These are phyloP conservation scores for Theonella swinhoei DNA, from an alignment of 37 sponge, comb jelly and placozoan species.

Conservation along the genomic window DNA sequence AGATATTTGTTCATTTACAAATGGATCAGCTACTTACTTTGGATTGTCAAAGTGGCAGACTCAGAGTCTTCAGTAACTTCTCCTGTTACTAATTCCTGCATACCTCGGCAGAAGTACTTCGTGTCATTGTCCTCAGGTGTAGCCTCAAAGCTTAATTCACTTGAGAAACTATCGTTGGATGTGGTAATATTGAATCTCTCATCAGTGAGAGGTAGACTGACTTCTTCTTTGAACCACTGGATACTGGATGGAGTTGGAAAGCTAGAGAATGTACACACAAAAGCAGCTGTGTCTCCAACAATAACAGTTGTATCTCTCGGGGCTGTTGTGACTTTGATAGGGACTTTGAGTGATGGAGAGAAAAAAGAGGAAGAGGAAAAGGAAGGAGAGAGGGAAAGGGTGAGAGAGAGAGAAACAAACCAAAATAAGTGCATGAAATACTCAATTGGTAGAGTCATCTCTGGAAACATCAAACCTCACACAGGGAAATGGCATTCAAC, in stretches of 20 bases:
- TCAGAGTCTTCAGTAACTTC: background rate
- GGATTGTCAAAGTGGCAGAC: background rate
- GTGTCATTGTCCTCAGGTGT: background rate
- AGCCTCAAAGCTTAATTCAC: background rate
- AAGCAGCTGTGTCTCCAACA: slow-evolving; percentile 14
- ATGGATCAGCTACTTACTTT: background rate
- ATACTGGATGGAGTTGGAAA: slow-evolving; percentile 10
- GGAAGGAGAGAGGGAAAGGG: background rate
- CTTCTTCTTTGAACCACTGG: background rate
- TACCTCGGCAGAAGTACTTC: background rate
- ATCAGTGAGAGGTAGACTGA: background rate
- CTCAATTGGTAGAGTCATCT: too few species aligned
- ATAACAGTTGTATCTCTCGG: slow-evolving; percentile 9
- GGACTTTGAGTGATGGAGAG: background rate
- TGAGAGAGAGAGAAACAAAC: background rate
- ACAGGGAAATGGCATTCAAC: too few species aligned
- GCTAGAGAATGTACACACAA: slow-evolving; percentile 7
- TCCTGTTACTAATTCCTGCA: background rate
- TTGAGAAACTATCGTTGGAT: background rate
- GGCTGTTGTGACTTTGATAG: background rate
- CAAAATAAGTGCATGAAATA: background rate
- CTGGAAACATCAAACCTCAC: too few species aligned
- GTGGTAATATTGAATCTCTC: background rate
- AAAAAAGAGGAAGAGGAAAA: background rate
- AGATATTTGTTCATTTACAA: too few species aligned